Conservation (phyloP, 2,888 invertebrate species). For the Mantis religiosa region DNA sequence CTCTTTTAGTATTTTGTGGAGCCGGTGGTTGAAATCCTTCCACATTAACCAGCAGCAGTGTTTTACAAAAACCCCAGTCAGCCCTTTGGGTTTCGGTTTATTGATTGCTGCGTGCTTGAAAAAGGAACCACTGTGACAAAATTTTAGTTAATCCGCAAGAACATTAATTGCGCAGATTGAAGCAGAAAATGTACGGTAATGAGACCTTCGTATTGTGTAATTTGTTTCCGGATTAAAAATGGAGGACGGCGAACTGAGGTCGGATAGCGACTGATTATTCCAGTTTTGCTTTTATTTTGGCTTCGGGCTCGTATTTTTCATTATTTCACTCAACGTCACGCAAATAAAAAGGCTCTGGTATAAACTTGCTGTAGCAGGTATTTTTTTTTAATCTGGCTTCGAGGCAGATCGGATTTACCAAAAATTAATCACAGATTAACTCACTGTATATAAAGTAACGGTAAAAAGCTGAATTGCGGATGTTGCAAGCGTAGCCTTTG, state of each 20-base stretch:
- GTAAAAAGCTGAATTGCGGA: background rate
- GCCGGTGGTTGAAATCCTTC: background rate
- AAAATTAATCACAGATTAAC: constrained; percentile 17
- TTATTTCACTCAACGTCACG: background rate
- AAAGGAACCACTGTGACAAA: background rate
- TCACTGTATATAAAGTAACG: background rate
- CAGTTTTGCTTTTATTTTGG: background rate
- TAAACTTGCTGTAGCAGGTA: background rate
- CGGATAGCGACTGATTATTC: background rate
- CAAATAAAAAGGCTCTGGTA: background rate
- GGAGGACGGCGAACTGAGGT: background rate
- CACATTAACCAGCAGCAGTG: background rate
- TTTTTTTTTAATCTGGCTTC: background rate
- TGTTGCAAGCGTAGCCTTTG: background rate
- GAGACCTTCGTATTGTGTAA: background rate
- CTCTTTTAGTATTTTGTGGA: background rate
- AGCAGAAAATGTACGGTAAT: background rate
- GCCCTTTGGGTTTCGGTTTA: background rate
- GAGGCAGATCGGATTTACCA: background rate
- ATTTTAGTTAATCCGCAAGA: background rate
- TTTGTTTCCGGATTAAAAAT: constrained; percentile 7
- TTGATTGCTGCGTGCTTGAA: background rate
- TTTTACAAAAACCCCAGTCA: background rate
- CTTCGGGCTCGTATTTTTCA: background rate
- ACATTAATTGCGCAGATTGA: background rate